These are phyloP conservation scores for Leuciscus idus DNA, from an alignment of 2,113 vertebrate species.

Conservation along the genomic window DNA sequence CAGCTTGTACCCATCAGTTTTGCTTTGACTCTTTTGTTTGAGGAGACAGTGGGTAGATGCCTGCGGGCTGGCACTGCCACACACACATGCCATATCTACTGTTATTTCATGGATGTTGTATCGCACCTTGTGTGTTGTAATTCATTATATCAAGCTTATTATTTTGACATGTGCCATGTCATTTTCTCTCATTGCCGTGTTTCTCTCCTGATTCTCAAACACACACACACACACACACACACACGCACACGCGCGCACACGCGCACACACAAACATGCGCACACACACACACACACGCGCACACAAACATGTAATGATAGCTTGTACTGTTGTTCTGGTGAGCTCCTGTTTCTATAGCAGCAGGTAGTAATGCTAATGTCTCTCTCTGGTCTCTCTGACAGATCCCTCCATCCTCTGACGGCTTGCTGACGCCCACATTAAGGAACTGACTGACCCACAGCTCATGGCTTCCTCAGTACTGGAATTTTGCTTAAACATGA, in stretches of 20 bases:
- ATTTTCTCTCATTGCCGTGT: not conserved
- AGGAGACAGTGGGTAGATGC: slow-evolving; percentile 47
- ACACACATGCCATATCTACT: slow-evolving; percentile 28
- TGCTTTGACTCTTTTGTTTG: slow-evolving; percentile 51
- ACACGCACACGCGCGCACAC: too few relatives aligned
- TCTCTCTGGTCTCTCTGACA: slow-evolving; percentile 2
- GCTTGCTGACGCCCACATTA: not conserved
- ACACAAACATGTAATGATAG: not conserved
- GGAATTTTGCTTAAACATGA: not conserved
- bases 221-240: not conserved
- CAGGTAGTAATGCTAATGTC: slow-evolving; percentile 4
- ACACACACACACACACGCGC: not conserved
- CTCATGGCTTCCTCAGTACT: not conserved
- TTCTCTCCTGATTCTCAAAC: not conserved
- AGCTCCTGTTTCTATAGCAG: slow-evolving; percentile 45
- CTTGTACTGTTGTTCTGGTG: not conserved
- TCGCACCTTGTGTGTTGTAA: slow-evolving; percentile 23
- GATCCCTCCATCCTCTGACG: not conserved
- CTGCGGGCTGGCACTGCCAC: slow-evolving; percentile 39
- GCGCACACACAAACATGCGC: not conserved
- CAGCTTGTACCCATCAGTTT: slow-evolving; percentile 52
- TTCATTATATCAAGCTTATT: slow-evolving; percentile 13
- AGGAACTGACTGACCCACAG: not conserved
- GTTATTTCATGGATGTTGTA: slow-evolving; percentile 40
- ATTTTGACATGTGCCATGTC: slow-evolving; percentile 10